phyloP scores from a whole-genome alignment of 2,888 invertebrate species.

The Mellilla xanthometata region DNA sequence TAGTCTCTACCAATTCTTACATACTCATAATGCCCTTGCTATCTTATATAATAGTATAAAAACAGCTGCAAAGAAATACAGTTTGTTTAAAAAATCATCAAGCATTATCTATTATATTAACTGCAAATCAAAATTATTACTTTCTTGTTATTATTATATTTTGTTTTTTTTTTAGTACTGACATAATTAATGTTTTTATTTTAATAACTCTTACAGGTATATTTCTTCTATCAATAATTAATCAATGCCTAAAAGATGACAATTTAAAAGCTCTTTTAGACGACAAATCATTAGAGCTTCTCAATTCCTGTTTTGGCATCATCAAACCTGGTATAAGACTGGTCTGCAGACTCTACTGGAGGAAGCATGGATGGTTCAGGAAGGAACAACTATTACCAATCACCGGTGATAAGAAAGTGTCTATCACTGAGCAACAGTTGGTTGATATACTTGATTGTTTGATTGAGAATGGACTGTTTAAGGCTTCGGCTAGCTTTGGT shows the following conservation, averaged over 20 bases:
- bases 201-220: conserved; percentile 47
- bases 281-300: conserved; percentile 39
- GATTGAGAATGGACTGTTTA: conserved; percentile 44
- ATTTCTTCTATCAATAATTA: conserved; percentile 55
- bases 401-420: conserved; percentile 27
- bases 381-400: conserved; percentile 43
- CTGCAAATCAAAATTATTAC: too few species aligned
- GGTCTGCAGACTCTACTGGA: conserved; percentile 67
- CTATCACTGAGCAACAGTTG: conserved; percentile 27
- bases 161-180: too few species aligned
- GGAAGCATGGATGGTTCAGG: conserved; percentile 58
- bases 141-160: too few species aligned
- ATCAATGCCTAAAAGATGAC: conserved; percentile 48
- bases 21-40: too few species aligned
- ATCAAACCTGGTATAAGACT: conserved; percentile 52
- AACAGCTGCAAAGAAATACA: too few species aligned
- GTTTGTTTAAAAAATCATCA: too few species aligned
- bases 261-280: conserved; percentile 46
- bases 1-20: too few species aligned
- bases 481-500: conserved; percentile 28
- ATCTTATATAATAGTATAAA: too few species aligned
- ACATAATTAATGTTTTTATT: too few species aligned
- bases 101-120: too few species aligned
- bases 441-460: conserved; percentile 45
- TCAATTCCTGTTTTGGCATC: conserved; percentile 42